These are phyloP conservation scores for Ceyx melanurus DNA, from an alignment of 2,113 vertebrate genomes.

Conservation along the genomic window DNA sequence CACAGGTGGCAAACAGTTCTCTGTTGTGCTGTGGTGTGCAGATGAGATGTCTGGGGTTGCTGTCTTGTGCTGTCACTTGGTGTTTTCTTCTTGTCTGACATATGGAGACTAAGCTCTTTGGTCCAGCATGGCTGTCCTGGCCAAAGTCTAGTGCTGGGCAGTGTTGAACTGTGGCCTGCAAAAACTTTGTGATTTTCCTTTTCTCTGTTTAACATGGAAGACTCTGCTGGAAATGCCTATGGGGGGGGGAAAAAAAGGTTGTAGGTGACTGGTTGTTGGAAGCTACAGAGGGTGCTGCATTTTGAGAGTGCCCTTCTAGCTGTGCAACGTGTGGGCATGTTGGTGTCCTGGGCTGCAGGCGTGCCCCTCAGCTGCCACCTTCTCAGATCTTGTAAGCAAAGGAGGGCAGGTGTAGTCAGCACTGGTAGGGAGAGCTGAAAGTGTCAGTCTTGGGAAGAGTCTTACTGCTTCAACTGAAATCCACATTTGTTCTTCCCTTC, in stretches of 20 bases:
- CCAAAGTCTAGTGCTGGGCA: not conserved
- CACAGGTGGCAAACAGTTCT: not conserved
- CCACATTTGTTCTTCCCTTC: not conserved
- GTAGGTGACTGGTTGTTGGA: conserved; percentile 13
- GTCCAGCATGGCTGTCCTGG: not conserved
- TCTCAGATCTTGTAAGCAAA: not conserved
- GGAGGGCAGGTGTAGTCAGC: not conserved
- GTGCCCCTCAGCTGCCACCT: not conserved
- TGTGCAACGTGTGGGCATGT: not conserved
- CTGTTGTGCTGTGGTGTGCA: not conserved
- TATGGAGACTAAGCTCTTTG: not conserved
- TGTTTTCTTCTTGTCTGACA: not conserved
- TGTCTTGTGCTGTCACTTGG: not conserved
- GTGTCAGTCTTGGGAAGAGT: not conserved
- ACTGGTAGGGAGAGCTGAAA: not conserved
- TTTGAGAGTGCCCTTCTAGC: not conserved
- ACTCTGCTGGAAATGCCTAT: not conserved
- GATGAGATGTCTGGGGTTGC: fast-evolving
- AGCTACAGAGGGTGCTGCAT: not conserved
- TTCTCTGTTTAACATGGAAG: not conserved
- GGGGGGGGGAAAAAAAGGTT: not conserved
- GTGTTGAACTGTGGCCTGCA: not conserved
- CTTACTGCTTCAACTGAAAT: not conserved
- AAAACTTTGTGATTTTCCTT: not conserved
- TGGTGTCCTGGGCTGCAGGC: not conserved